Percentiles rank a stretch among this genome's conserved stretches.
These are phyloP conservation scores for Trogon melanurus DNA, from an alignment of 2,113 vertebrate species.

Conservation along the genomic window DNA sequence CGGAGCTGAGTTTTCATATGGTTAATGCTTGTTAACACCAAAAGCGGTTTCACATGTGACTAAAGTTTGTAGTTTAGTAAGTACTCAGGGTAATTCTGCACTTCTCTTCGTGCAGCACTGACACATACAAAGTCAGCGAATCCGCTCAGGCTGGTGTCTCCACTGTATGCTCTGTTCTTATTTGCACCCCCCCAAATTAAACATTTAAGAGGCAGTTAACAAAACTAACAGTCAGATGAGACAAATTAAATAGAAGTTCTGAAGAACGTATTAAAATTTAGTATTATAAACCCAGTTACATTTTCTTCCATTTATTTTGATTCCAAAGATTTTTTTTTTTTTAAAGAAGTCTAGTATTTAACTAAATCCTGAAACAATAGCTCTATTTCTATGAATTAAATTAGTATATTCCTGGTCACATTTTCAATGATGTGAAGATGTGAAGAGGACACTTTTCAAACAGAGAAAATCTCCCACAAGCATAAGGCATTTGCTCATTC, in stretches of 20 bases:
- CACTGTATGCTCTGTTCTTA: not conserved
- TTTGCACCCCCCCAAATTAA: not conserved
- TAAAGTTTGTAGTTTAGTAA: conserved; percentile 2
- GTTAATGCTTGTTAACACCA: not conserved
- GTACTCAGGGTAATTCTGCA: not conserved
- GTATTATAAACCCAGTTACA: not conserved
- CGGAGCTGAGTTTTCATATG: not conserved
- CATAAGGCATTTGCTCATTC: not conserved
- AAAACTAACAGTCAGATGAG: not conserved
- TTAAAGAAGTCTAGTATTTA: not conserved
- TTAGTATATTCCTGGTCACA: not conserved
- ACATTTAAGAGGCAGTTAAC: conserved; percentile 36
- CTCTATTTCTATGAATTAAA: not conserved
- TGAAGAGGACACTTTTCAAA: not conserved
- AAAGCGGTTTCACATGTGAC: not conserved
- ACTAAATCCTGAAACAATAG: not conserved
- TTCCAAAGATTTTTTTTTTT: not conserved
- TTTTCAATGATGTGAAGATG: not conserved
- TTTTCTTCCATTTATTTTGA: not conserved
- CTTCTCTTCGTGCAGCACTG: not conserved
- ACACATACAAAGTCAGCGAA: not conserved
- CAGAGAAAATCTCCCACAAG: not conserved
- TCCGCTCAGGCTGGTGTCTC: not conserved
- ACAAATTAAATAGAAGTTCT: not conserved
- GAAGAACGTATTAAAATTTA: not conserved